These are phyloP conservation scores for Leptinotarsa tumamoca DNA, from an alignment of 2,888 invertebrate genomes.

Conservation along the genomic window DNA sequence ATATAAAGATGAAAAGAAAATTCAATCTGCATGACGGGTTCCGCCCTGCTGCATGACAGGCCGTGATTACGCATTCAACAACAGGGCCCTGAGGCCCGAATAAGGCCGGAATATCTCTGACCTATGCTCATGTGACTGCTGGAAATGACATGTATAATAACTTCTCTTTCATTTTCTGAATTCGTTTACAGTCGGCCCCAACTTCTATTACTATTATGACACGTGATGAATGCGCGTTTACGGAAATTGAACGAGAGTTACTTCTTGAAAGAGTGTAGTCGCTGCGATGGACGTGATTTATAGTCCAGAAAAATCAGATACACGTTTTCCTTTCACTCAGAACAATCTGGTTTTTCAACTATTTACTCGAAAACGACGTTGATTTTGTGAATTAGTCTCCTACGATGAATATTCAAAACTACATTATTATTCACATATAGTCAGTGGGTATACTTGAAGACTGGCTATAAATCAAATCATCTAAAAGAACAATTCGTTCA, in stretches of 20 bases:
- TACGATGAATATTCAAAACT: too few species aligned
- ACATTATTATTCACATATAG: too few species aligned
- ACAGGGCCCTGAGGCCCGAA: constrained; percentile 59
- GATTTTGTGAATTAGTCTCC: too few species aligned
- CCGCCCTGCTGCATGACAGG: constrained; percentile 66
- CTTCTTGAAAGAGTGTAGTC: constrained; percentile 11
- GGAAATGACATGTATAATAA: constrained; percentile 65
- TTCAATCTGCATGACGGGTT: constrained; percentile 66
- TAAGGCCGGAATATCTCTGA: constrained; percentile 58
- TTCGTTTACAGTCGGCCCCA: constrained; percentile 37
- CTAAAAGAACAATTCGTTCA: too few species aligned
- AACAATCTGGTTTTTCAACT: too few species aligned
- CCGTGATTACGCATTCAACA: constrained; percentile 66
- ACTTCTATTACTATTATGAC: constrained; percentile 37
- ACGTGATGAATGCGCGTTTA: constrained; percentile 27
- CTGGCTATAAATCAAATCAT: too few species aligned
- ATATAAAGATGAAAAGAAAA: constrained; percentile 67
- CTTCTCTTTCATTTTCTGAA: constrained; percentile 56
- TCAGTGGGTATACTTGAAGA: too few species aligned
- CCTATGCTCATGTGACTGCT: constrained; percentile 58
- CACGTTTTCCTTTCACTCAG: too few species aligned
- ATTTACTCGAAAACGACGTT: too few species aligned
- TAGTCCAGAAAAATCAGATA: not conserved
- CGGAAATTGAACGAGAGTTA: constrained; percentile 2
- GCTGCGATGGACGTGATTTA: not conserved